Evolutionary conservation across 1,140 invertebrate genomes (phyloP).

Genomic region (Listronotus oregonensis): DNA sequence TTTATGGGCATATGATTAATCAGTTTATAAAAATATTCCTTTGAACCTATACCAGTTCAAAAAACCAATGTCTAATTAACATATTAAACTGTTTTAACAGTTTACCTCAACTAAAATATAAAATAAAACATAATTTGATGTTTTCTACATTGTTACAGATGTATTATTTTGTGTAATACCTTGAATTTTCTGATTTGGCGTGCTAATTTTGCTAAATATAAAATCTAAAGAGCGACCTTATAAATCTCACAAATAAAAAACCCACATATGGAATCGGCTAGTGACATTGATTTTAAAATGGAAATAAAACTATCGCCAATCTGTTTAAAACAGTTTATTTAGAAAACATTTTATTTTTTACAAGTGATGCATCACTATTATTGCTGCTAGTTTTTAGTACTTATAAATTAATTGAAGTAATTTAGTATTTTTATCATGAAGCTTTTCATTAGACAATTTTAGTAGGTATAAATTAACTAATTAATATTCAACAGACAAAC

Average conservation of each 20-base stretch:
- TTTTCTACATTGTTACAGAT: background rate
- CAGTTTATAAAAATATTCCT: constrained; percentile 27
- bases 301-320: constrained; percentile 30
- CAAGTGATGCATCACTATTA: constrained; percentile 12
- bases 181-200: constrained; percentile 17
- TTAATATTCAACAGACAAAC: background rate
- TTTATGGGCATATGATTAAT: constrained; percentile 28
- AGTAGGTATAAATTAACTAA: constrained; percentile 6
- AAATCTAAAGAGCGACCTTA: constrained; percentile 20
- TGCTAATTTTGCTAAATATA: constrained; percentile 9
- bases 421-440: no score
- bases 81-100: constrained; percentile 9
- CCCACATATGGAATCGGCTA: constrained; percentile 25
- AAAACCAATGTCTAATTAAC: constrained; percentile 11
- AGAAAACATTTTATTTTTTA: constrained; percentile 20
- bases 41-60: constrained; percentile 21
- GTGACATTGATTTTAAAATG: constrained; percentile 37
- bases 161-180: constrained; percentile 4
- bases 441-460: constrained; percentile 5
- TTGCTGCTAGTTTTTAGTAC: no score
- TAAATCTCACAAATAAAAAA: constrained; percentile 28
- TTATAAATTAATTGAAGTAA: no score
- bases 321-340: constrained; percentile 29
- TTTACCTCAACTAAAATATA: background rate
- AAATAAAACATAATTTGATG: background rate